Conservation (phyloP, 2,797 vertebrate species). For the Phrynocephalus guinanensis region DNA sequence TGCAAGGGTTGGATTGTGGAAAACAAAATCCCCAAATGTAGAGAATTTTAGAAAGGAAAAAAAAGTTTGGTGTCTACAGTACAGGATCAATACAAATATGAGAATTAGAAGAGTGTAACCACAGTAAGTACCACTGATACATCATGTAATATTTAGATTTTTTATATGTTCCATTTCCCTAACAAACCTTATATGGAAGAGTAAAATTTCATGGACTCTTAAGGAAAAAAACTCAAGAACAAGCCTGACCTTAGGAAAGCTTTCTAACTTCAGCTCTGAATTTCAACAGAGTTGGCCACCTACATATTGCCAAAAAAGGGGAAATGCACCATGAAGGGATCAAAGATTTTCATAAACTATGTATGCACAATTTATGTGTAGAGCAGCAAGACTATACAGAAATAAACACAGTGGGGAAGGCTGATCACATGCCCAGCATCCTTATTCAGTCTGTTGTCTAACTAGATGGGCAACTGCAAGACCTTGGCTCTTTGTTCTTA, state of each 20-base stretch:
- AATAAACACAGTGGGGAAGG: not conserved
- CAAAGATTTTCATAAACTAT: not conserved
- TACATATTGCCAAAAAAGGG: not conserved
- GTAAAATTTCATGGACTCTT: not conserved
- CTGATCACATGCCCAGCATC: too few species aligned
- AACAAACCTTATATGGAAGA: slow-evolving; percentile 26
- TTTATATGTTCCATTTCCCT: slow-evolving; percentile 4
- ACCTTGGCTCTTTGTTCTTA: not conserved
- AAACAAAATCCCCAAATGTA: not conserved
- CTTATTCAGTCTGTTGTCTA: not conserved
- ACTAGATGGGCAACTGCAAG: not conserved
- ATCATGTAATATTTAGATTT: slow-evolving; percentile 1
- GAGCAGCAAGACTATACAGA: not conserved
- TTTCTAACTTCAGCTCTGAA: not conserved
- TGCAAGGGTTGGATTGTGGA: not conserved
- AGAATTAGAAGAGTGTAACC: not conserved
- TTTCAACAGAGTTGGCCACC: not conserved
- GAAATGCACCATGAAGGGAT: not conserved
- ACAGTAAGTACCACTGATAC: not conserved
- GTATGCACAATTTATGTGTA: not conserved
- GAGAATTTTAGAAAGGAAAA: slow-evolving; percentile 22
- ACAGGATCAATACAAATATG: not conserved
- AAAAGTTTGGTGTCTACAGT: not conserved
- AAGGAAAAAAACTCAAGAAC: not conserved
- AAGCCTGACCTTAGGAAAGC: not conserved